Evolutionary conservation across 2,797 vertebrate genomes (phyloP), one percentile per base, ranked within the genome.

Genomic region (Chaetophractus vellerosus): DNA sequence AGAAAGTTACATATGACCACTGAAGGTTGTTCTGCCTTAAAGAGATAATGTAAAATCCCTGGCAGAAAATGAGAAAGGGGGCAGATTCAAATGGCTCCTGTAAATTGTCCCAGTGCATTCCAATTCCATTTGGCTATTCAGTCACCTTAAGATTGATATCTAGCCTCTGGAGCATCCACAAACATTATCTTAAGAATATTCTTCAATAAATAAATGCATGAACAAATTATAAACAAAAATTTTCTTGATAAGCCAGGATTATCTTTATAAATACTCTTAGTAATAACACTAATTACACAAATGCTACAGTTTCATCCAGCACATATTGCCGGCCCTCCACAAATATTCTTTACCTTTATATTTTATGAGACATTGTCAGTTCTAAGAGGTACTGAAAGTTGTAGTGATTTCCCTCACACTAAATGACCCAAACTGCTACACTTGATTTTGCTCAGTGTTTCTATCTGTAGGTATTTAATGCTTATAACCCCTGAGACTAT

Each of bases 91-190:
- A 86, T 4, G 74, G 14, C 21, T 28, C 26, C 64, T 86, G 33
- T 63, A 86, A 94, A 82, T 0, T 57, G 15, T 79, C 28, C 48
- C 63, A 88, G 75, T 33, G 21, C 21, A 66, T 88, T 93, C 90
- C 68, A 92, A 71, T 52, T 92, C 36, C 36, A 6, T 80, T 76
- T 90, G 68, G 66, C 36, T 87, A 72, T 83, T 71, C 66, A 38
- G n/a, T 26, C 38, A 80, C 38, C 89, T 96, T 38, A 74, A 38
- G 59, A 89, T 87, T 89, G 90, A 88, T 90, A 90, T 85, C 36
- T 79, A 33, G 57, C 8, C 57, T 87, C 41, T 36, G 7, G 14
- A 81, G 50, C 23, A 78, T 76, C 38, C 28, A 91, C 59, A 72
- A 81, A 84, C 16, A 59, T 38, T n/a, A 82, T 38, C 63, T 91